phyloP scores from a whole-genome alignment of 2,888 invertebrate genomes.

The Venustoraphidia nigricollis region DNA sequence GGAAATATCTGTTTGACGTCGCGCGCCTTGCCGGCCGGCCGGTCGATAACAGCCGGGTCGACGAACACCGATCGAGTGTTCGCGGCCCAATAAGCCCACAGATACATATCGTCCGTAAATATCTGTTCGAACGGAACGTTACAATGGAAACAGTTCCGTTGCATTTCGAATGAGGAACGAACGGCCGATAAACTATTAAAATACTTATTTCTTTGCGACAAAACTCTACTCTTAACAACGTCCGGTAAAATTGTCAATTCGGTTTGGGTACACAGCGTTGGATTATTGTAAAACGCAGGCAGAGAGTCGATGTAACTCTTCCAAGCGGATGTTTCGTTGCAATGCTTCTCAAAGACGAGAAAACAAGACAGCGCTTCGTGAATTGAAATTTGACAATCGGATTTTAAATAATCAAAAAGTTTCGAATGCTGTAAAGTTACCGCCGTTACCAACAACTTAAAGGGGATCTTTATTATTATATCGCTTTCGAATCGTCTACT shows the following conservation, averaged over 20 bases:
- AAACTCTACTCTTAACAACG: constrained; percentile 35
- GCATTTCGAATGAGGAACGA: constrained; percentile 27
- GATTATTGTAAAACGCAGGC: constrained; percentile 40
- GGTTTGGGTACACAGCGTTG: constrained; percentile 45
- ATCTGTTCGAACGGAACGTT: constrained; percentile 26
- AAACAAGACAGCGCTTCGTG: constrained; percentile 63
- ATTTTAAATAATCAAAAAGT: constrained; percentile 13
- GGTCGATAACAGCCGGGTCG: constrained; percentile 26
- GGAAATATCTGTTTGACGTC: too few species aligned
- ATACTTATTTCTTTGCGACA: constrained; percentile 34
- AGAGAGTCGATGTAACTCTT: constrained; percentile 50
- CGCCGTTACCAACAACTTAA: constrained; percentile 40
- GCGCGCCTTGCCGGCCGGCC: constrained; percentile 20
- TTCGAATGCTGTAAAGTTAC: constrained; percentile 27
- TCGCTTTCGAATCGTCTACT: constrained; percentile 37
- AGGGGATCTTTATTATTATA: constrained; percentile 42
- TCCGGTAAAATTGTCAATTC: constrained; percentile 39
- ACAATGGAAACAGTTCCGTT: constrained; percentile 29
- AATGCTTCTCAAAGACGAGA: constrained; percentile 49
- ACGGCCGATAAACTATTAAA: constrained; percentile 25
- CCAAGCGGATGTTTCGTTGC: constrained; percentile 38
- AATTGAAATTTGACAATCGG: constrained; percentile 32
- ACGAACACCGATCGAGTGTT: constrained; percentile 76
- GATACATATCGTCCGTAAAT: constrained; percentile 40
- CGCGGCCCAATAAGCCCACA: constrained; percentile 72